Base-by-base conservation (phyloP, 2,113 vertebrate species). In the Micronisus gabar region DNA sequence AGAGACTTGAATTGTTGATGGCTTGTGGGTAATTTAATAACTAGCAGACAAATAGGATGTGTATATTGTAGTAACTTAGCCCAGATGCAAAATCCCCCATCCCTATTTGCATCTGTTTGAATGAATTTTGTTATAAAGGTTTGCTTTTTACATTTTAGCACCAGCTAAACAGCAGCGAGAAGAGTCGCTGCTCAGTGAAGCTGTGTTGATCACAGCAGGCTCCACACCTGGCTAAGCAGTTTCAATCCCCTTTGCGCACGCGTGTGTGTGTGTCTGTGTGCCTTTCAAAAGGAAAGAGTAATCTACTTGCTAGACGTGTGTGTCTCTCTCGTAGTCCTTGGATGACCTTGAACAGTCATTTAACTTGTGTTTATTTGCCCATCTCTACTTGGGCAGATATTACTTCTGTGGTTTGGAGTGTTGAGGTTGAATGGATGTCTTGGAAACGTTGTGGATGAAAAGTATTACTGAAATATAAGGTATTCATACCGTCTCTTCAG, bases 11-110 rank as follows among this genome's bases (percentile, higher is more conserved):
- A 91, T 92, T 93, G 95, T 97, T 85, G 93, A 93, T 97, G 91
- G 84, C 89, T 95, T 84, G 83, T 95, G 94, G 96, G 91, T 98
- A 97, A 97, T 97, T 97, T 97, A 96, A 95, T 97, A 97, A 97
- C 82, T 84, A 88, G 75, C 95, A 96, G 94, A 95, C 93, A 97
- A 97, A 97, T 88, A 93, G 94, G 91, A 79, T 81, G 74, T 65
- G 32, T 92, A 71, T 95, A 93, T 40, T 91, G 79, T 32, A 93
- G 83, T 84, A 95, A 90, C 91, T 95, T 96, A 95, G 94, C 91
- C 93, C 93, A 95, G 94, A 96, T 96, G 94, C 94, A 84, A 88
- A 95, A 90, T 85, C 91, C 76, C 72, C 74, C 62, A 67, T 84
- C 93, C 74, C 58, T 96, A 67, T 97, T 97, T 97, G 86, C 95